Percentiles rank a stretch among this genome's conserved stretches.
Conservation (phyloP, 2,888 invertebrate species). For the Leucozona laternaria region DNA sequence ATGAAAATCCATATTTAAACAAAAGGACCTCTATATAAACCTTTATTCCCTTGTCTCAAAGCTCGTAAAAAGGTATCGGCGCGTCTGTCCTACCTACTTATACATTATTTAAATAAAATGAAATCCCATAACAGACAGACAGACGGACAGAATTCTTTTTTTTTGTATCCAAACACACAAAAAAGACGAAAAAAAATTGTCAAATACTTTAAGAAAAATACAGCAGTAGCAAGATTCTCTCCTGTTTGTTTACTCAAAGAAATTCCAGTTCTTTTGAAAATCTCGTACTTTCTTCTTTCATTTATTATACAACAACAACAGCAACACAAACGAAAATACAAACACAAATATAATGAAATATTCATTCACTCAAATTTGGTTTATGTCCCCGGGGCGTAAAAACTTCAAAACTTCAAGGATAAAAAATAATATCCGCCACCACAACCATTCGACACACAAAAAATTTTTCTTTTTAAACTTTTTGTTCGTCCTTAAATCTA, state of each 20-base stretch:
- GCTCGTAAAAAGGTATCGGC: neutral
- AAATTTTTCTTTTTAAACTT: neutral
- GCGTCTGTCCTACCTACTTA: neutral
- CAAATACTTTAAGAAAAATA: conserved; percentile 21
- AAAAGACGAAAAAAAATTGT: neutral
- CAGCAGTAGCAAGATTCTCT: neutral
- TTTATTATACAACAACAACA: neutral
- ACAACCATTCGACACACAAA: conserved; percentile 6
- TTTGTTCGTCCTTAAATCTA: neutral
- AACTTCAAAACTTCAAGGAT: conserved; percentile 40
- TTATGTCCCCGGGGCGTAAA: conserved; percentile 62
- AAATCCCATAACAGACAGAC: conserved; percentile 7
- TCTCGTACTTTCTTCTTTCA: conserved; percentile 5
- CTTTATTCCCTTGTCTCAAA: neutral
- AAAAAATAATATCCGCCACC: conserved; percentile 6
- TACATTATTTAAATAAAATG: neutral
- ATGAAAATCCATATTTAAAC: neutral
- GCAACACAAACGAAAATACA: neutral
- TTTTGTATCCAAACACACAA: neutral
- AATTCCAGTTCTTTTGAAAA: conserved; percentile 46
- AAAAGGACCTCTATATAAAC: no score
- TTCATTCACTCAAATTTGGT: conserved; percentile 71
- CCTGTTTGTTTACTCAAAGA: conserved; percentile 38
- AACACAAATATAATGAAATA: conserved; percentile 67
- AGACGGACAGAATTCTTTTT: neutral